Percentiles rank a stretch among this genome's conserved stretches.
These are phyloP conservation scores for Pectinophora gossypiella DNA, from an alignment of 1,140 invertebrate genomes.

Conservation along the genomic window DNA sequence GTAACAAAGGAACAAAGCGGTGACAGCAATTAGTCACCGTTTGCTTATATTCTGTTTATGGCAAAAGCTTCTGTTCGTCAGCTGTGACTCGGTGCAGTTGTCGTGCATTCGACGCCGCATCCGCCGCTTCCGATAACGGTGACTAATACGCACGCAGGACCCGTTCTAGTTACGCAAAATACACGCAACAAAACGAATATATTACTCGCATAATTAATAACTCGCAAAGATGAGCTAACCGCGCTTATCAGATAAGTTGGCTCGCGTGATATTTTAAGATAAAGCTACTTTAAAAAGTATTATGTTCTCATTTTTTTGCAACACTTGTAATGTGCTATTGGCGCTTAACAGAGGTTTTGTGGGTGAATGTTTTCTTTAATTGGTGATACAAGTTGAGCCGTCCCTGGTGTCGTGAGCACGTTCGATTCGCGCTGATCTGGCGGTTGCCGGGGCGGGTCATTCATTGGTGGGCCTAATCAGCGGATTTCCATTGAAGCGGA, in stretches of 20 bases:
- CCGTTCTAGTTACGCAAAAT: too few relatives aligned
- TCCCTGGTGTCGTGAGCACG: background rate
- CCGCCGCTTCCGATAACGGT: constrained; percentile 60
- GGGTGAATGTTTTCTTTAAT: too few relatives aligned
- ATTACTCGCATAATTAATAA: too few relatives aligned
- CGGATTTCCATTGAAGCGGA: constrained; percentile 36
- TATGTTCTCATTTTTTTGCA: too few relatives aligned
- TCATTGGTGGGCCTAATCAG: constrained; percentile 28
- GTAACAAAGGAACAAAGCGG: constrained; percentile 63
- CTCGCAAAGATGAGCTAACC: too few relatives aligned
- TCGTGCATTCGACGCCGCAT: constrained; percentile 44
- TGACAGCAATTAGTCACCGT: constrained; percentile 60
- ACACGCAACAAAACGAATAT: too few relatives aligned
- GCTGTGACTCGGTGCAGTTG: constrained; percentile 44
- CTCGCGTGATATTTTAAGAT: too few relatives aligned
- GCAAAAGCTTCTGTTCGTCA: constrained; percentile 47
- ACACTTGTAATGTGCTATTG: too few relatives aligned
- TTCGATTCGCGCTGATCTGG: constrained; percentile 20
- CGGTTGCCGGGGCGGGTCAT: constrained; percentile 28
- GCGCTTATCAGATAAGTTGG: too few relatives aligned
- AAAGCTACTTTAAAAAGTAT: too few relatives aligned
- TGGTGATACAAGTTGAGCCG: too few relatives aligned
- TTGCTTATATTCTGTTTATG: constrained; percentile 49
- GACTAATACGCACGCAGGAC: constrained; percentile 40
- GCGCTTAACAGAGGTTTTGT: too few relatives aligned